phyloP scores from a whole-genome alignment of 2,113 vertebrate genomes.

The Psittacula cyanocephala region DNA sequence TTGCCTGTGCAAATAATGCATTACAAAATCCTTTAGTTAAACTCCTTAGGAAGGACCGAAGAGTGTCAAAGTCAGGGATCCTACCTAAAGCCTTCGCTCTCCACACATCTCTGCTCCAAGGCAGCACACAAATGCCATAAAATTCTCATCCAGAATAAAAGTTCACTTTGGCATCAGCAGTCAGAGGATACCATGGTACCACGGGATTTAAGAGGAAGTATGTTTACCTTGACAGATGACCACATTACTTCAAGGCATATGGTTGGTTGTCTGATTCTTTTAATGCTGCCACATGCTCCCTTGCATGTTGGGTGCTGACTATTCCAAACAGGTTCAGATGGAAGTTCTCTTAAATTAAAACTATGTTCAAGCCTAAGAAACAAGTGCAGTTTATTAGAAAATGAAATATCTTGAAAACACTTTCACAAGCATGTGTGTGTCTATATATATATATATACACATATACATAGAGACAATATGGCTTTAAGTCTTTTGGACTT shows the following conservation, averaged over 20 bases:
- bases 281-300: neutral
- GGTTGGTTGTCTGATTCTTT: neutral
- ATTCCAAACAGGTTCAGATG: neutral
- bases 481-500: neutral
- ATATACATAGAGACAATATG: neutral
- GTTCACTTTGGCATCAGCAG: neutral
- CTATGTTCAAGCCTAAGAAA: neutral
- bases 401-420: neutral
- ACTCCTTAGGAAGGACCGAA: neutral
- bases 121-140: neutral
- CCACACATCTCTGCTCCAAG: neutral
- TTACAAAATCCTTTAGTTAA: neutral
- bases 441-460: neutral
- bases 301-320: neutral
- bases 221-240: neutral
- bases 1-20: neutral
- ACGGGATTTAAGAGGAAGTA: neutral
- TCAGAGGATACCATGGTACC: neutral
- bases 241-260: neutral
- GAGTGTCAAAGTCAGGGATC: neutral
- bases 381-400: slow-evolving; percentile 5
- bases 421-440: neutral
- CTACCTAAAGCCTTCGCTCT: neutral
- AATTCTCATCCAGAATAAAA: neutral
- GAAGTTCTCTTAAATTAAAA: neutral